Evolutionary conservation across 2,113 vertebrate genomes (phyloP).

Genomic region (Trogon melanurus): DNA sequence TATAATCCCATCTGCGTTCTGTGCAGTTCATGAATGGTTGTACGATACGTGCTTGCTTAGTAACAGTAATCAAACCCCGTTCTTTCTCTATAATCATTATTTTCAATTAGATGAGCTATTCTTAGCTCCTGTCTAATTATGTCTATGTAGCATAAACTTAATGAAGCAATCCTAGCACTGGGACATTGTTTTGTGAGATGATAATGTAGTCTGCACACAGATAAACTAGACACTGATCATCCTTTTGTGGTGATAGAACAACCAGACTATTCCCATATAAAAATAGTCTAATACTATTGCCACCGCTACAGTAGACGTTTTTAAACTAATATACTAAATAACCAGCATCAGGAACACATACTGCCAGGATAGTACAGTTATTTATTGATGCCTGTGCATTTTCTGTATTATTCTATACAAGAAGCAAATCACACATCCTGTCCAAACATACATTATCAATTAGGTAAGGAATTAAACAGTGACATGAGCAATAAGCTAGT

Average conservation of each 20-base stretch:
- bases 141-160: slow-evolving; percentile 42
- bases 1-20: background rate
- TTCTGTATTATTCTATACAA: background rate
- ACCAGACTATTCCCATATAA: slow-evolving; percentile 4
- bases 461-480: background rate
- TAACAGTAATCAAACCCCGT: slow-evolving; percentile 12
- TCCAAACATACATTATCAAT: background rate
- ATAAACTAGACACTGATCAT: slow-evolving; percentile 35
- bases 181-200: slow-evolving; percentile 35
- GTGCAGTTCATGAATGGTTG: slow-evolving; percentile 36
- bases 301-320: background rate
- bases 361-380: background rate
- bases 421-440: background rate
- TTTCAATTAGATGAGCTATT: slow-evolving; percentile 66
- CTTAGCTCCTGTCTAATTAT: slow-evolving; percentile 55
- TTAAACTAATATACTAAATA: background rate
- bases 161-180: slow-evolving; percentile 44
- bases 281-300: background rate
- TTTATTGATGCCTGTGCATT: background rate
- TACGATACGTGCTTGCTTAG: background rate
- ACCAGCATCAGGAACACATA: background rate
- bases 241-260: slow-evolving; percentile 15
- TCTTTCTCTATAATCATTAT: slow-evolving; percentile 54
- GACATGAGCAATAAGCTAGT: background rate
- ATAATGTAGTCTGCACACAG: slow-evolving; percentile 17